Base-by-base conservation (phyloP, 2,888 invertebrate species). In the Syrista parreyssii region DNA sequence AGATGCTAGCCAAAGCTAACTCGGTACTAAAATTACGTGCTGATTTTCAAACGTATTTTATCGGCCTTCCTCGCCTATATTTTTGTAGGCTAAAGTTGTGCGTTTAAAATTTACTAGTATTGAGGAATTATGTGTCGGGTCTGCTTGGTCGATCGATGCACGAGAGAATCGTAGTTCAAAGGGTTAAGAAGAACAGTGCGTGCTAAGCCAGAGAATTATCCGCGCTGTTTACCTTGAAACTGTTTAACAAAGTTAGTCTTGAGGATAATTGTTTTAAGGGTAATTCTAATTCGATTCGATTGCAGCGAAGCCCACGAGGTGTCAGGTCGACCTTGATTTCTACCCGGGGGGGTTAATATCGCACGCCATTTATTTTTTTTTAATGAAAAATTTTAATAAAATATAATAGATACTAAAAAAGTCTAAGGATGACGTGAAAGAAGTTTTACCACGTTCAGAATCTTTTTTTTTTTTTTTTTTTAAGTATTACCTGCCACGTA, bases 251-350 rank as follows among this genome's bases (percentile, higher is more conserved):
- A 71, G 34, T 15, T 76, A 32, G 68, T 32, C 69, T 68, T 69
- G 31, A n/a, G n/a, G 75, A 15, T 71, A 71, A 71, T 68, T 35
- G 68, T 76, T 76, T 74, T 40, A 35, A 79, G 75, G 77, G 77
- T 79, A 76, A 76, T 77, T 32, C 68, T 78, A 74, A n/a, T 80
- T 80, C 78, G 75, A 82, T 84, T 84, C 80, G 82, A 85, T 84
- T 81, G 82, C 81, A 83, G 80, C 75, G 86, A 85, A 86, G 79
- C 84, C 85, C 77, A 74, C 69, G 68, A 74, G 68, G 75, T 83
- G 83, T 81, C 76, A 36, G 23, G 23, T 55, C 77, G 79, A 80
- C 80, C 83, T 82, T 79, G 82, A 81, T 83, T 84, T 77, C 78
- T n/a, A 79, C 23, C 55, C 4, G 23, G 23, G 15, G 55, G 3